Evolutionary conservation across 2,113 vertebrate species (phyloP).

Genomic region (Argyrosomus japonicus): DNA sequence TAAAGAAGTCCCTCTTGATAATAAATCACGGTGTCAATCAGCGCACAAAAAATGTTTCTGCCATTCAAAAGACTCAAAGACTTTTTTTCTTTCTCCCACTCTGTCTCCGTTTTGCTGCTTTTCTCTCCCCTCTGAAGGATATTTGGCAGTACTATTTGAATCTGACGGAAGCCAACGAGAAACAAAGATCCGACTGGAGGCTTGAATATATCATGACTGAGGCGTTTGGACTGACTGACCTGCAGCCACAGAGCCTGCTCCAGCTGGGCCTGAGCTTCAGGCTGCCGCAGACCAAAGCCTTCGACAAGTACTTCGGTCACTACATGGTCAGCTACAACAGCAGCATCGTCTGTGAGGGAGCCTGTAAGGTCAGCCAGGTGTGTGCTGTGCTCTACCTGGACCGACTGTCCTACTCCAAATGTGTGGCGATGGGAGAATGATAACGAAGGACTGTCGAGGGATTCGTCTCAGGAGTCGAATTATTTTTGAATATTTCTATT

Average conservation of each 20-base stretch:
- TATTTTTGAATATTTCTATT: fast-evolving
- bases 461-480: neutral
- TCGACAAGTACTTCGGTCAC: conserved; percentile 89
- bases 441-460: neutral
- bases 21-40: conserved; percentile 74
- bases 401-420: conserved; percentile 84
- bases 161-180: conserved; percentile 94
- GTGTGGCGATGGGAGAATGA: conserved; percentile 60
- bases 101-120: neutral
- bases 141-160: conserved; percentile 96
- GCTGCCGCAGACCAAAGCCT: conserved; percentile 80
- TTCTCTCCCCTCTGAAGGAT: conserved; percentile 84
- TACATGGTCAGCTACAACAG: conserved; percentile 90
- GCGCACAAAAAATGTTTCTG: conserved; percentile 54
- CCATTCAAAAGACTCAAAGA: conserved; percentile 46
- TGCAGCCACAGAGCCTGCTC: conserved; percentile 87
- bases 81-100: conserved; percentile 2
- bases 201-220: conserved; percentile 92
- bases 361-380: conserved; percentile 88
- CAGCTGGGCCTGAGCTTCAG: conserved; percentile 86
- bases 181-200: conserved; percentile 89
- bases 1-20: conserved; percentile 39
- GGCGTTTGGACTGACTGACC: conserved; percentile 87
- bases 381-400: conserved; percentile 91
- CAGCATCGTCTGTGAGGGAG: conserved; percentile 79